Base-by-base conservation (phyloP, 2,888 invertebrate genomes). In the Eupithecia centaureata region DNA sequence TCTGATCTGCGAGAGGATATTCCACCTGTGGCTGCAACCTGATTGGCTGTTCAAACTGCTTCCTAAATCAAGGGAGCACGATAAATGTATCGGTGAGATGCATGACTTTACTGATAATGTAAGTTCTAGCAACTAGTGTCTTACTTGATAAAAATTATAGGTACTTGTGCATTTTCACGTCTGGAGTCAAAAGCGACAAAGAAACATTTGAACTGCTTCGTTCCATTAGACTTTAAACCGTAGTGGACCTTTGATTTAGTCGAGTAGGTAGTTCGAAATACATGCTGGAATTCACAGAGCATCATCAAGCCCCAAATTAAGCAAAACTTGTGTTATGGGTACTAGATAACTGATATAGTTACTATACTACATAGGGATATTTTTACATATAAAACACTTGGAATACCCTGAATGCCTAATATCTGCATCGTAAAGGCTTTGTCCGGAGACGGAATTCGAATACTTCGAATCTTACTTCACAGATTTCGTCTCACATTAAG, bases 51-150 rank as follows among this genome's bases (percentile, higher is more conserved):
- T 94, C 84, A 91, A 91, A 71, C 76, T 92, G 0, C 92, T 89
- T 47, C 90, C 90, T 15, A 86, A 90, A 64, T 95, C 94, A 5
- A 86, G 83, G 61, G 88, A 92, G 61, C 94, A 95, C 73, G 82
- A 93, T 33, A 81, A 89, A 35, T 91, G 90, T 74, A 71, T 95
- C 5, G 82, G 90, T 56, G 83, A 92, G 18, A 86, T 96, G 76
- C 95, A 96, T 74, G 81, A 80, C 4, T 95, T 96, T 76, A 95
- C 90, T 22, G 86, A 94, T 73, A 77, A 90, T 73, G 94, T 94
- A 79, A 80, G 76, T 73, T 22, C 22, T 10, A 22, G 12, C 35
- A 15, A 15, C 15, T 35, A 15, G 5, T n/a, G 15, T n/a, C n/a
- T 22, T 51, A 28, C 47, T 5, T 0, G 27, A 51, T 51, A 25